Percentiles rank a stretch among this genome's conserved stretches.
Conservation (phyloP, 2,888 invertebrate species). For the Heliconius sara region DNA sequence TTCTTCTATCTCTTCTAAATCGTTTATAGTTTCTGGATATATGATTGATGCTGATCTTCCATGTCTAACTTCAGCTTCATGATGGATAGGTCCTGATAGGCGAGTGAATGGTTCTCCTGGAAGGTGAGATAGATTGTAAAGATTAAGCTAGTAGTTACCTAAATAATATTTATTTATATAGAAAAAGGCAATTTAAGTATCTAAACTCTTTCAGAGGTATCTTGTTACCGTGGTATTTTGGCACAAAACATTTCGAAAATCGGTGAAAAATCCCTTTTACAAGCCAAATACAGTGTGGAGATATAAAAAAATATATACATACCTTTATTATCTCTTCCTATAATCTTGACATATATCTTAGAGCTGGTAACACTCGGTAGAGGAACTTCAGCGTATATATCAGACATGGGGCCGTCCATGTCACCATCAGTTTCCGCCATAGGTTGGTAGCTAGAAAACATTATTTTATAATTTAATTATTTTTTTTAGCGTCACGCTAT, state of each 20-base stretch:
- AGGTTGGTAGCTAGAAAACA: slow-evolving; percentile 68
- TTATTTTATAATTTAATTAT: not conserved
- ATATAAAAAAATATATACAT: slow-evolving; percentile 29
- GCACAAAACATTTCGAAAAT: too few relatives aligned
- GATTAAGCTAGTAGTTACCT: not conserved
- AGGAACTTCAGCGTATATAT: slow-evolving; percentile 57
- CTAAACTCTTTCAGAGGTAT: too few relatives aligned
- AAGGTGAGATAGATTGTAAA: slow-evolving; percentile 42
- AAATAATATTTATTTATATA: too few relatives aligned
- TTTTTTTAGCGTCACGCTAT: not conserved
- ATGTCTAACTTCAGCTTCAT: slow-evolving; percentile 62
- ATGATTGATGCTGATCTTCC: slow-evolving; percentile 66
- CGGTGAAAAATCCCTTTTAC: not conserved
- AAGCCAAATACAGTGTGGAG: not conserved
- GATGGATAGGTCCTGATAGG: slow-evolving; percentile 65
- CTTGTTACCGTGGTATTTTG: too few relatives aligned
- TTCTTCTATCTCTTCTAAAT: slow-evolving; percentile 64
- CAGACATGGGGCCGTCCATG: slow-evolving; percentile 37
- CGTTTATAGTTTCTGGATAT: slow-evolving; percentile 62
- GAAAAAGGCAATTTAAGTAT: too few relatives aligned
- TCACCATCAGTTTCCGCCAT: slow-evolving; percentile 56
- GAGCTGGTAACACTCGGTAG: slow-evolving; percentile 65
- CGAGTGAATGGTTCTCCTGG: slow-evolving; percentile 76
- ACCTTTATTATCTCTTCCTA: slow-evolving; percentile 75
- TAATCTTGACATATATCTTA: slow-evolving; percentile 71